Base-by-base conservation (phyloP, 1,140 invertebrate genomes). In the Drosophila athabasca region DNA sequence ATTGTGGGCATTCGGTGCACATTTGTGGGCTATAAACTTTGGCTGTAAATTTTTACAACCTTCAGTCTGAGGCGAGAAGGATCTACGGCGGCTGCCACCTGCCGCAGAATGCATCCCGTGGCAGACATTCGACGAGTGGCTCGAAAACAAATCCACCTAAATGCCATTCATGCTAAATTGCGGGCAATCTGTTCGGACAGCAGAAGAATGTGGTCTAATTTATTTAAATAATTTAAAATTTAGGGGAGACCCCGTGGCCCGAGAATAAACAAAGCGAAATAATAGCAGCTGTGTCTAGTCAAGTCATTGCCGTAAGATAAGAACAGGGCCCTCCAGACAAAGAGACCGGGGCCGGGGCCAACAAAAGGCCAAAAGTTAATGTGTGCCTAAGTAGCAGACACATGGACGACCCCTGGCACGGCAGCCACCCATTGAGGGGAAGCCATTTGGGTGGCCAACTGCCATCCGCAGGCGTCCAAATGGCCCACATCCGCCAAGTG, bases 311-410 rank as follows among this genome's bases (percentile, higher is more conserved):
- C 78, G 45, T 35, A 48, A 78, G 78, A 79, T 79, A 82, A 79
- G 64, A 53, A 29, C 19, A 44, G 48, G 15, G 49, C 31, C 31
- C 45, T 26, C 55, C 77, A 77, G 75, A 80, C 81, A 85, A 85
- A 87, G 83, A 67, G 76, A 76, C 78, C 82, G 17, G 17, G 17
- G 17, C 1, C 62, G 35, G 61, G 52, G 62, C 61, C 48, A 62
- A 87, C 82, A 87, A 87, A 87, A 76, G 83, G 83, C 83, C 82
- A 88, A 88, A 87, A 88, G 82, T 87, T 87, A 87, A 87, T 87
- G 82, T 88, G 79, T 65, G 67, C 78, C 78, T 87, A 87, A 87
- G 83, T 82, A 82, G 79, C 70, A 78, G 62, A 39, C 71, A 69
- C 52, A 72, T 26, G 59, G 45, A 24, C 39, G 41, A 45, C 55